Evolutionary conservation across 2,888 invertebrate genomes (phyloP).

Genomic region (Aethes cnicana): DNA sequence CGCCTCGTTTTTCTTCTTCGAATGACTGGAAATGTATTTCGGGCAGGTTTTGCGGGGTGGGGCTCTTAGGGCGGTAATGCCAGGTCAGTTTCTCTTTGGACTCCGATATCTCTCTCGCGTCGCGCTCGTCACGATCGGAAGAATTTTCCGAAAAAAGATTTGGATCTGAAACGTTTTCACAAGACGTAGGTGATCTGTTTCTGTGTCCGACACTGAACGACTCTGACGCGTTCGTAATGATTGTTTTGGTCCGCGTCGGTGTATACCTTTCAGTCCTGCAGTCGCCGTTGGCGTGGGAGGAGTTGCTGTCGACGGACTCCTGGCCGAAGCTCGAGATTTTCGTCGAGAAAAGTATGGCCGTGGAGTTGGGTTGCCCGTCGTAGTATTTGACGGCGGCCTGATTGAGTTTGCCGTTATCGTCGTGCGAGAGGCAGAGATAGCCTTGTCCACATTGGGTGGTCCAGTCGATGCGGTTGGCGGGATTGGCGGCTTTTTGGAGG

Average conservation of each 20-base stretch:
- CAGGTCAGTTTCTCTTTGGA: conserved; percentile 68
- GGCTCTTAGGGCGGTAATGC: conserved; percentile 72
- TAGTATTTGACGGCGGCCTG: conserved; percentile 73
- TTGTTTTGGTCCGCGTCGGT: conserved; percentile 72
- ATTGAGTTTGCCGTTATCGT: conserved; percentile 63
- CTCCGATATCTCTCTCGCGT: conserved; percentile 46
- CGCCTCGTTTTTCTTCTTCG: conserved; percentile 70
- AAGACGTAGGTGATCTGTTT: conserved; percentile 70
- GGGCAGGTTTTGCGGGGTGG: conserved; percentile 59
- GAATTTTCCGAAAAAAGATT: conserved; percentile 51
- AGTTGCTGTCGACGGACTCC: conserved; percentile 66
- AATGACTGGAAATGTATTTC: conserved; percentile 81
- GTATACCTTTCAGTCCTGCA: conserved; percentile 71
- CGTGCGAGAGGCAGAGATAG: conserved; percentile 66
- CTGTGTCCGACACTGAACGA: conserved; percentile 70
- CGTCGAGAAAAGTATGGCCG: conserved; percentile 75
- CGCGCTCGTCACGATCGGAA: conserved; percentile 54
- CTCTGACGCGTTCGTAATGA: conserved; percentile 65
- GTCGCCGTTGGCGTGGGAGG: conserved; percentile 62
- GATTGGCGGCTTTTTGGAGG: conserved; percentile 58
- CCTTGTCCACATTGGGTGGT: conserved; percentile 67
- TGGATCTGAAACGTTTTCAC: conserved; percentile 66
- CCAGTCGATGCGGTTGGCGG: conserved; percentile 57
- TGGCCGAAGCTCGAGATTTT: conserved; percentile 80
- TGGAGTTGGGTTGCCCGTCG: conserved; percentile 63